Evolutionary conservation across 2,888 invertebrate genomes (phyloP).

Genomic region (Drosophila percnosoma): DNA sequence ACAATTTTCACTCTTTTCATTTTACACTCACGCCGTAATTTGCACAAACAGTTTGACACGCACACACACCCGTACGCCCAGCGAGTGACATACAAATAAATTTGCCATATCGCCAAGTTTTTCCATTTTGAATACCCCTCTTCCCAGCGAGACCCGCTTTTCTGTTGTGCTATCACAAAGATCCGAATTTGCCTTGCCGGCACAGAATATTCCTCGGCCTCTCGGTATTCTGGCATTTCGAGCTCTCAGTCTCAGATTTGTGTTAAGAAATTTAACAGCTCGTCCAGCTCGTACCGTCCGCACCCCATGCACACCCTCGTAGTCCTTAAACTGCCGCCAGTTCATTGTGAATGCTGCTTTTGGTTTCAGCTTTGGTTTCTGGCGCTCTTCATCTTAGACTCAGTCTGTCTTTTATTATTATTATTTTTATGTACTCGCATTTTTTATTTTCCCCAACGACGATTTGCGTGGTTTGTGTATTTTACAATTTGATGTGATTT

Average conservation of each 20-base stretch:
- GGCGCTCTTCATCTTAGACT: conserved; percentile 14
- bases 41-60: conserved; percentile 13
- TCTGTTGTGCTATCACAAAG: conserved; percentile 12
- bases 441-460: conserved; percentile 56
- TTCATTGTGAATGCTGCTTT: conserved; percentile 8
- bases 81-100: conserved; percentile 40
- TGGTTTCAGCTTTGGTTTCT: conserved; percentile 12
- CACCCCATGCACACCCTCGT: background rate
- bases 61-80: conserved; percentile 16
- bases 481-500: conserved; percentile 79
- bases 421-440: conserved; percentile 77
- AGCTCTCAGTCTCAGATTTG: conserved; percentile 23
- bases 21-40: conserved; percentile 31
- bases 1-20: conserved; percentile 54
- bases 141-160: background rate
- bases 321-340: conserved; percentile 1
- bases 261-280: conserved; percentile 28
- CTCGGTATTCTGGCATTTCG: conserved; percentile 19
- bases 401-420: conserved; percentile 52
- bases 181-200: conserved; percentile 42
- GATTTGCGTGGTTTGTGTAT: conserved; percentile 71
- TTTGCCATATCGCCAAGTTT: conserved; percentile 42
- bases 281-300: conserved; percentile 18
- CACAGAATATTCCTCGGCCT: conserved; percentile 38
- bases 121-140: conserved; percentile 2